Base-by-base conservation (phyloP, 2,113 vertebrate genomes). In the Cyprinodon tularosa region DNA sequence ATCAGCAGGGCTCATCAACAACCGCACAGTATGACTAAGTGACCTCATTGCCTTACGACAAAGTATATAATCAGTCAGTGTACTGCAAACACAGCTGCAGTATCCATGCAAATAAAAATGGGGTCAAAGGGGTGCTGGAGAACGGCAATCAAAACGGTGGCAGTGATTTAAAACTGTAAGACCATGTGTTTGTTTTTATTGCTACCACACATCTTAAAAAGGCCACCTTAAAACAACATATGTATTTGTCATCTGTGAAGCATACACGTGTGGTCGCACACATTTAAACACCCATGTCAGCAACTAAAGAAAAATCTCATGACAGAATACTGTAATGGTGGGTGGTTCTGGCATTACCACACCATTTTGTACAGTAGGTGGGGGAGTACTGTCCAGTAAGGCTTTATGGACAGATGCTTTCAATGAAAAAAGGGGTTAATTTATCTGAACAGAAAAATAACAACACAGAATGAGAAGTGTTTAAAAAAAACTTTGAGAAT, bases 341-440 rank as follows among this genome's bases (percentile, higher is more conserved):
- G 90, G 86, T 87, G 89, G 91, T 90, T 81, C 83, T 75, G 74
- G 76, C 82, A 80, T 88, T 84, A 88, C 87, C 83, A 80, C 88
- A 86, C 82, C 78, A 71, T 1, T 29, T 61, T 78, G 74, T 86
- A 80, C 87, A 89, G 83, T 77, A 89, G 86, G 88, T 87, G 81
- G 81, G 29, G 80, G 74, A 81, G 77, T 66, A 78, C 79, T 83
- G 80, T 89, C 82, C 61, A 75, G 78, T 59, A 61, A 69, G 48
- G 12, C 50, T 15, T 38, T 20, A 67, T 74, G 61, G 71, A 57
- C 91, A 90, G 62, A 82, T 89, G 90, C 74, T 89, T 90, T 83
- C 81, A 85, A 90, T 89, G 74, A 86, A 48, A 66, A 20, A 39
- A 66, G 59, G 61, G 62, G 77, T 40, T 80, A 68, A 82, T 84